phyloP scores from a whole-genome alignment of 1,140 invertebrate species.

The Caenorhabditis tropicalis region DNA sequence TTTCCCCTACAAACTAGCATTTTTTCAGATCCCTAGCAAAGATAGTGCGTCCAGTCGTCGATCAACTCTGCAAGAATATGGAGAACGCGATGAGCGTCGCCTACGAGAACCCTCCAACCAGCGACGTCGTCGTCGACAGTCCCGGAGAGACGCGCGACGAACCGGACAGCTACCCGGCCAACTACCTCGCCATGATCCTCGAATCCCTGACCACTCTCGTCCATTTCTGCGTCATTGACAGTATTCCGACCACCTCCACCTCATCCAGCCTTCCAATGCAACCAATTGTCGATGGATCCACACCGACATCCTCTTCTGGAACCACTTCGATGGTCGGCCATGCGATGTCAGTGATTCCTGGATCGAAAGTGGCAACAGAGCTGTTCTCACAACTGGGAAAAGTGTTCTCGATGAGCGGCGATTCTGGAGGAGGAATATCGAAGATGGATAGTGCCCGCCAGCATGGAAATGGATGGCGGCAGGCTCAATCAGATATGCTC shows the following conservation, averaged over 20 bases:
- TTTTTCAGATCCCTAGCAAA: slow-evolving; percentile 80
- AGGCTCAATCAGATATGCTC: slow-evolving; percentile 80
- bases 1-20: too few relatives aligned
- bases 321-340: slow-evolving; percentile 62
- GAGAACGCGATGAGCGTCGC: slow-evolving; percentile 75
- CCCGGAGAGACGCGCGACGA: slow-evolving; percentile 17
- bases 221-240: slow-evolving; percentile 85
- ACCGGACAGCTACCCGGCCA: slow-evolving; percentile 76
- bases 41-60: slow-evolving; percentile 81
- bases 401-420: slow-evolving; percentile 75
- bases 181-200: slow-evolving; percentile 81
- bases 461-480: slow-evolving; percentile 73
- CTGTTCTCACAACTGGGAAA: slow-evolving; percentile 84
- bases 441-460: slow-evolving; percentile 48
- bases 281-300: background rate
- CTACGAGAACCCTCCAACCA: background rate
- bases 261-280: background rate
- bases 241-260: slow-evolving; percentile 62
- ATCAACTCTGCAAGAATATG: slow-evolving; percentile 84
- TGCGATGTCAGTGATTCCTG: slow-evolving; percentile 68
- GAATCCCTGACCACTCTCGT: slow-evolving; percentile 84
- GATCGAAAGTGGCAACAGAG: slow-evolving; percentile 71
- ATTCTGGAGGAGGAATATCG: background rate
- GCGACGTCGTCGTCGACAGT: background rate
- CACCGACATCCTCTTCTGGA: background rate